Base-by-base conservation (phyloP, 2,888 invertebrate species). In the Trimorus sp. region DNA sequence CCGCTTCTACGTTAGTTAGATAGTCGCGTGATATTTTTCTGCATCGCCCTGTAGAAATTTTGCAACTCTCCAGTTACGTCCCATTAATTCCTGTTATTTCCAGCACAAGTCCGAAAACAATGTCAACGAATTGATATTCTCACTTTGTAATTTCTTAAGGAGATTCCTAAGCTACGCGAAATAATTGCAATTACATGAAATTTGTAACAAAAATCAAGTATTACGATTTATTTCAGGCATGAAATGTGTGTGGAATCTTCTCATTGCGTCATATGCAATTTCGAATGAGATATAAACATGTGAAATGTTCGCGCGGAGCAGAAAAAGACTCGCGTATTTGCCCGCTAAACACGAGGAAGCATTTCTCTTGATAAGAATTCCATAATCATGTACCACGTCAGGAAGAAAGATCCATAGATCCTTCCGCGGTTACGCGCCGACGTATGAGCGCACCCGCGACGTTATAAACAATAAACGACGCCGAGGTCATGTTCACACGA, bases 401-500 rank as follows among this genome's bases (percentile, higher is more conserved):
- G 73, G 63, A 81, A 68, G 71, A 81, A 73, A 77, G 68, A 81
- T 77, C 76, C 73, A 81, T 81, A 68, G 81, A 81, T 81, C 81
- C 73, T 77, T 66, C 80, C 60, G 80, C 60, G 53, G 53, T 75
- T 80, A 80, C 70, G 60, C 75, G 60, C 70, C 36, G 74, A 79
- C 65, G 70, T 74, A 74, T n/a, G 69, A 53, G 59, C 74, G 60
- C 65, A 12, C 53, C 48, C 12, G 63, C 51, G 53, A 59, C 42
- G 53, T 77, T 71, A 69, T 77, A 69, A 82, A 82, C 81, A 82
- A 82, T 82, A 77, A 82, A 73, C 68, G 62, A 62, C 53, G 68
- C 14, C 83, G 86, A 87, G 90, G 90, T 90, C 90, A 90, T 88
- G 90, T 90, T 90, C 90, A 88, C 90, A 90, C 90, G 90, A 89